phyloP scores from a whole-genome alignment of 53 echinoderm and acorn worm genomes.

The Patiria pectinifera region DNA sequence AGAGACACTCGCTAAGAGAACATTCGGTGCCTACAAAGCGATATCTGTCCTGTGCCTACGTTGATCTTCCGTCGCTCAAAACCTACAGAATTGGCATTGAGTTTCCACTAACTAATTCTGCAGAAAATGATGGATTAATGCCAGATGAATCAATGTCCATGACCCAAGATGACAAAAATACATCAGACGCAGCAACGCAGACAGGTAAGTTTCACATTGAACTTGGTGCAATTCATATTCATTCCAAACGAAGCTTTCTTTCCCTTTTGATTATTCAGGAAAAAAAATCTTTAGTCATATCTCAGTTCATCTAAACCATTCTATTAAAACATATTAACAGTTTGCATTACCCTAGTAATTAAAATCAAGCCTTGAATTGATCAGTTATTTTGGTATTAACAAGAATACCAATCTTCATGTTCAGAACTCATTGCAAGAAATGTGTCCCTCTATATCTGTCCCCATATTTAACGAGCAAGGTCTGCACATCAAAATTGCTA shows the following conservation, averaged over 20 bases:
- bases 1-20: neutral
- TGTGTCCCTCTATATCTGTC: too few species aligned
- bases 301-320: too few species aligned
- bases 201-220: conserved; percentile 5
- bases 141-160: neutral
- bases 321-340: too few species aligned
- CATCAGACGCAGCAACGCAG: conserved; percentile 19
- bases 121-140: neutral
- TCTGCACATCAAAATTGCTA: neutral
- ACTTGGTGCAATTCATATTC: neutral
- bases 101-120: conserved; percentile 7
- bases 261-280: too few species aligned
- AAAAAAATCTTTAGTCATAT: too few species aligned
- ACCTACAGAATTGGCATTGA: conserved; percentile 45
- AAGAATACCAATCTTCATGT: too few species aligned
- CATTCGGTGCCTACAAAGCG: neutral
- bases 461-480: too few species aligned
- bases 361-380: too few species aligned
- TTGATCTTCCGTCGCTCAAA: conserved; percentile 21
- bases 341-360: too few species aligned
- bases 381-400: too few species aligned
- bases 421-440: too few species aligned
- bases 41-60: conserved; percentile 40
- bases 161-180: neutral
- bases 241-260: neutral